phyloP scores from a whole-genome alignment of 2,797 vertebrate species.

The Arrhamphus sclerolepis region DNA sequence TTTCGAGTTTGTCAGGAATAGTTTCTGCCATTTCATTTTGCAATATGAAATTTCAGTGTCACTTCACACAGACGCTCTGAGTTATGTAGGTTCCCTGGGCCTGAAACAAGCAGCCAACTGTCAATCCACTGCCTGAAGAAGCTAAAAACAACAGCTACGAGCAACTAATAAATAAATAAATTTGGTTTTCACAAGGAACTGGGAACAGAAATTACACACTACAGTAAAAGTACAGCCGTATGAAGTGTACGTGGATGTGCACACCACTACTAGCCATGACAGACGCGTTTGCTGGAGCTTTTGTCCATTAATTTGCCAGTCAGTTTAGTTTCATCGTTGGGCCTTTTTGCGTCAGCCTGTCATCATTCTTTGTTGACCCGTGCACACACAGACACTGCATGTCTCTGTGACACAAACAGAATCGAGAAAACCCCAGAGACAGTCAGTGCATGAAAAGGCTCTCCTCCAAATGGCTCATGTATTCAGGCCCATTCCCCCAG shows the following conservation, averaged over 20 bases:
- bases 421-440: slow-evolving; percentile 64
- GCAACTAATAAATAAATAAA: too few species aligned
- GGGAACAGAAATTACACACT: not conserved
- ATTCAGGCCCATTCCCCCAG: slow-evolving; percentile 58
- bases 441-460: slow-evolving; percentile 67
- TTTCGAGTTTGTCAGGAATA: slow-evolving; percentile 38
- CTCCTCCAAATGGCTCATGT: slow-evolving; percentile 59
- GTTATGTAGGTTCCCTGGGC: not conserved
- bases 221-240: not conserved
- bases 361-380: slow-evolving; percentile 64
- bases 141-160: not conserved
- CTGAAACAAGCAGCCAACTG: slow-evolving; percentile 10
- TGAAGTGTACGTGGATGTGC: not conserved
- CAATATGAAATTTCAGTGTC: slow-evolving; percentile 41
- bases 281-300: slow-evolving; percentile 28
- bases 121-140: not conserved
- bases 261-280: not conserved
- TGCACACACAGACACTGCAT: slow-evolving; percentile 21
- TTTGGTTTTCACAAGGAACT: slow-evolving; percentile 1
- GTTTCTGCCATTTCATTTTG: slow-evolving; percentile 26
- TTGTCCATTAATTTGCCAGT: slow-evolving; percentile 49
- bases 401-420: slow-evolving; percentile 64
- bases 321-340: slow-evolving; percentile 42
- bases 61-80: slow-evolving; percentile 25
- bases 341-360: slow-evolving; percentile 57